Conservation (phyloP, 2,888 invertebrate genomes). For the Caenorhabditis panamensis region DNA sequence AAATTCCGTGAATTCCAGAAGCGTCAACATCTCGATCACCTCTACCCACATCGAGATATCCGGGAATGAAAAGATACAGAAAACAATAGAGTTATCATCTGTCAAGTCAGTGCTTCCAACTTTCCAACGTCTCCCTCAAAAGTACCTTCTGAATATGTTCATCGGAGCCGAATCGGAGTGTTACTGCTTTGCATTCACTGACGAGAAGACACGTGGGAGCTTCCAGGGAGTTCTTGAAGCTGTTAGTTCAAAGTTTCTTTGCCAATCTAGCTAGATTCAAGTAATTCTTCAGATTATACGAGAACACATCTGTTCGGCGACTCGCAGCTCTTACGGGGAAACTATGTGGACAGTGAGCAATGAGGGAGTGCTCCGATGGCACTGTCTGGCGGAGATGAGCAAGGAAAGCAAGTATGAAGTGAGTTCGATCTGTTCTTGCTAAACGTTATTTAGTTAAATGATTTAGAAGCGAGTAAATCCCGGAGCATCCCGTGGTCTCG, state of each 20-base stretch:
- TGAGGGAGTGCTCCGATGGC: slow-evolving; percentile 47
- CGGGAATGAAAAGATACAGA: not conserved
- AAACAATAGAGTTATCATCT: slow-evolving; percentile 20
- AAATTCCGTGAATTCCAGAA: slow-evolving; percentile 10
- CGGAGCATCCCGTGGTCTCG: slow-evolving; percentile 32
- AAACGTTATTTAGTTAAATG: too few relatives aligned
- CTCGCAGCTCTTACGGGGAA: slow-evolving; percentile 34
- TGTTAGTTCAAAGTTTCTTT: slow-evolving; percentile 8
- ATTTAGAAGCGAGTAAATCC: slow-evolving; percentile 31
- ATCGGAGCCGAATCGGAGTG: slow-evolving; percentile 26
- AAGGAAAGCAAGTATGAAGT: slow-evolving; percentile 46
- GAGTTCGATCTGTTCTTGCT: not conserved
- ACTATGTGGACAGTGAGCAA: slow-evolving; percentile 48
- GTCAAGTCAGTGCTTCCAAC: slow-evolving; percentile 26
- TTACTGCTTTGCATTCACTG: slow-evolving; percentile 47
- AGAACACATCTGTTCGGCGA: slow-evolving; percentile 17
- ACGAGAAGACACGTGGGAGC: slow-evolving; percentile 33
- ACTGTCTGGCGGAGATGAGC: slow-evolving; percentile 56
- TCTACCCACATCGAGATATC: slow-evolving; percentile 19
- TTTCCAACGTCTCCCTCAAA: slow-evolving; percentile 52
- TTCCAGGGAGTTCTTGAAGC: slow-evolving; percentile 31
- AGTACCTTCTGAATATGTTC: slow-evolving; percentile 44
- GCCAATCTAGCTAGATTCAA: not conserved
- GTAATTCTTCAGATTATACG: slow-evolving; percentile 32
- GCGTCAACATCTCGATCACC: slow-evolving; percentile 19